Percentiles rank a stretch among this genome's conserved stretches.
phyloP scores from a whole-genome alignment of 2,113 vertebrate genomes.

The Chrysemys picta region DNA sequence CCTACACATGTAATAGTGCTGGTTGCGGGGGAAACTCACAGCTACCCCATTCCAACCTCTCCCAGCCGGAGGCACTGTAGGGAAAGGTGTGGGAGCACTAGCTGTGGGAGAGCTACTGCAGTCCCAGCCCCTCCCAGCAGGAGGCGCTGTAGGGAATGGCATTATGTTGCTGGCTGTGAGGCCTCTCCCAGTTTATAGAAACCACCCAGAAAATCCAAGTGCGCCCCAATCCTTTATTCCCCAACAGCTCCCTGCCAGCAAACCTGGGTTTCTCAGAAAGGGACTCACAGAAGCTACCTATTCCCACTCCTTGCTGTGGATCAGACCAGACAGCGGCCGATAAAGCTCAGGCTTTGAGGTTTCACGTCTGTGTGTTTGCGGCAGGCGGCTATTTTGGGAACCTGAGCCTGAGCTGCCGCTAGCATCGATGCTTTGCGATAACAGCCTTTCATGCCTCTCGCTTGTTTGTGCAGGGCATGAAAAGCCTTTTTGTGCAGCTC shows the following conservation, averaged over 20 bases:
- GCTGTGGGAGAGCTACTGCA: not conserved
- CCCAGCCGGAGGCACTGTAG: not conserved
- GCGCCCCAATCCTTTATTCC: not conserved
- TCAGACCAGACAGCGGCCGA: not conserved
- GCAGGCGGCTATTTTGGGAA: slow-evolving; percentile 43
- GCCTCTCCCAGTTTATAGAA: no score
- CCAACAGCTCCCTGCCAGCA: not conserved
- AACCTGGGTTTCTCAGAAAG: not conserved
- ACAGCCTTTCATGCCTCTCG: slow-evolving; percentile 46
- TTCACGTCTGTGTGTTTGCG: not conserved
- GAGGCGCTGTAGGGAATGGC: not conserved
- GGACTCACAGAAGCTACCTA: not conserved
- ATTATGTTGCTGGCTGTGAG: not conserved
- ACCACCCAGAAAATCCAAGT: not conserved
- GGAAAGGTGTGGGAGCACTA: not conserved
- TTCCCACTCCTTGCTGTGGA: not conserved
- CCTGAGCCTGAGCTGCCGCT: slow-evolving; percentile 30
- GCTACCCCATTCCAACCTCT: not conserved
- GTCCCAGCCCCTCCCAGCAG: not conserved
- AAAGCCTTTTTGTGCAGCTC: slow-evolving; percentile 65
- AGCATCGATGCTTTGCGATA: slow-evolving; percentile 55
- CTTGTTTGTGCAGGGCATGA: slow-evolving; percentile 69
- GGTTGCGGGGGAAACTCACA: not conserved
- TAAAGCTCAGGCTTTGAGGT: not conserved
- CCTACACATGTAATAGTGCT: not conserved